These are phyloP conservation scores for Electrona antarctica DNA, from an alignment of 2,113 vertebrate genomes.

Conservation along the genomic window DNA sequence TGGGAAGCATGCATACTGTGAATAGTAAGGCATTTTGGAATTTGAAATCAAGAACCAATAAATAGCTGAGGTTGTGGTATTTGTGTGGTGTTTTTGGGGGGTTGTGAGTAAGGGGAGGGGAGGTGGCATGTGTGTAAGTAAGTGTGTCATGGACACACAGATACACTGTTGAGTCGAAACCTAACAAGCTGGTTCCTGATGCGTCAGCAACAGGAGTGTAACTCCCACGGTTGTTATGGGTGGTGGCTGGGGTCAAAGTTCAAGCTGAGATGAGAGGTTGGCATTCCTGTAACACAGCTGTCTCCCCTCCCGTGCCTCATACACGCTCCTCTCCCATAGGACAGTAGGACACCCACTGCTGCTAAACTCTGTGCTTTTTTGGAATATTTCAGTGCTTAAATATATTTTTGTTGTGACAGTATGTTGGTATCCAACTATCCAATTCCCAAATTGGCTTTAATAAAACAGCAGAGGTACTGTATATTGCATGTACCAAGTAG, in stretches of 20 bases:
- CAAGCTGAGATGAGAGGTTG: constrained; percentile 27
- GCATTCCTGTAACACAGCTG: constrained; percentile 65
- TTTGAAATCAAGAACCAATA: not conserved
- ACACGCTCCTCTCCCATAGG: constrained; percentile 4
- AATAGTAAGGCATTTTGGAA: too few species aligned
- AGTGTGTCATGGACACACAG: not conserved
- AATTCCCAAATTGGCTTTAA: too few species aligned
- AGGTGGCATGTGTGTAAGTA: constrained; percentile 1
- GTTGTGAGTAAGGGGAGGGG: not conserved
- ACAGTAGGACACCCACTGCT: constrained; percentile 19
- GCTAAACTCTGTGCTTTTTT: not conserved
- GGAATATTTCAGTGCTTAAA: too few species aligned
- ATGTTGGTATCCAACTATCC: too few species aligned
- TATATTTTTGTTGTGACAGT: too few species aligned
- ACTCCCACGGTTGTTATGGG: constrained; percentile 61
- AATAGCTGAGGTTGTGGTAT: not conserved
- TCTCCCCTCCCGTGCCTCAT: constrained; percentile 8
- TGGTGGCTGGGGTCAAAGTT: constrained; percentile 66
- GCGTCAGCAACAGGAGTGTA: constrained; percentile 54
- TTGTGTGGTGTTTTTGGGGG: not conserved
- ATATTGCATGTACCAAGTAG: too few species aligned
- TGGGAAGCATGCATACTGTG: too few species aligned
- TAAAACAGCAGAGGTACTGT: too few species aligned
- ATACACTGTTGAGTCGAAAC: constrained; percentile 42
- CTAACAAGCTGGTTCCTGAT: constrained; percentile 59